Evolutionary conservation across 1,140 invertebrate species (phyloP).

Genomic region (Euura lappo): DNA sequence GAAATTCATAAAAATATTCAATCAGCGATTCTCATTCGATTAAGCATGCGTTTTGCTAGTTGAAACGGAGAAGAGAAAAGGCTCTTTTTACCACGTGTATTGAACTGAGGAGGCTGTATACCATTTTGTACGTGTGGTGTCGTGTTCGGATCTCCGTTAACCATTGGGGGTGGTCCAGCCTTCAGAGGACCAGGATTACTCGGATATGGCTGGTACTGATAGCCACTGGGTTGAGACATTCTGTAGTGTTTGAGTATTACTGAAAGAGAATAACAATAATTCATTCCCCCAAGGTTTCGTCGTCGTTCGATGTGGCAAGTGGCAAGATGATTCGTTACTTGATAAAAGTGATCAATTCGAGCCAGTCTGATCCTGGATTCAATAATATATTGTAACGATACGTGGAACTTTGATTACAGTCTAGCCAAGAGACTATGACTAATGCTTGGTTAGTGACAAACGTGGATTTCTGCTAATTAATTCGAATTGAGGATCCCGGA

Average conservation of each 20-base stretch:
- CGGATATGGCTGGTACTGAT: conserved; percentile 44
- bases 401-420: too few relatives aligned
- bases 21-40: not conserved
- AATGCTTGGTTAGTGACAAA: too few relatives aligned
- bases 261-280: not conserved
- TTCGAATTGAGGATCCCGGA: too few relatives aligned
- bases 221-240: conserved; percentile 5
- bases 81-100: conserved; percentile 42
- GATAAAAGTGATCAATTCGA: too few relatives aligned
- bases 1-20: conserved; percentile 16
- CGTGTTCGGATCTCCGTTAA: conserved; percentile 44
- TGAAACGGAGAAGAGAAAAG: conserved; percentile 6
- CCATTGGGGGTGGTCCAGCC: conserved; percentile 34
- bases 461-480: too few relatives aligned
- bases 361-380: too few relatives aligned
- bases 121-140: conserved; percentile 50
- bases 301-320: too few relatives aligned
- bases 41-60: too few relatives aligned
- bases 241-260: not conserved
- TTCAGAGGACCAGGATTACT: conserved; percentile 42
- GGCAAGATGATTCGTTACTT: too few relatives aligned
- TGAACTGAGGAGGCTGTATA: conserved; percentile 43
- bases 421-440: too few relatives aligned
- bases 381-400: too few relatives aligned
- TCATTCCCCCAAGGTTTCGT: too few relatives aligned